Evolutionary conservation across 2,888 invertebrate species (phyloP), one percentile per base, ranked within the genome.

Genomic region (Oasisia sp.): DNA sequence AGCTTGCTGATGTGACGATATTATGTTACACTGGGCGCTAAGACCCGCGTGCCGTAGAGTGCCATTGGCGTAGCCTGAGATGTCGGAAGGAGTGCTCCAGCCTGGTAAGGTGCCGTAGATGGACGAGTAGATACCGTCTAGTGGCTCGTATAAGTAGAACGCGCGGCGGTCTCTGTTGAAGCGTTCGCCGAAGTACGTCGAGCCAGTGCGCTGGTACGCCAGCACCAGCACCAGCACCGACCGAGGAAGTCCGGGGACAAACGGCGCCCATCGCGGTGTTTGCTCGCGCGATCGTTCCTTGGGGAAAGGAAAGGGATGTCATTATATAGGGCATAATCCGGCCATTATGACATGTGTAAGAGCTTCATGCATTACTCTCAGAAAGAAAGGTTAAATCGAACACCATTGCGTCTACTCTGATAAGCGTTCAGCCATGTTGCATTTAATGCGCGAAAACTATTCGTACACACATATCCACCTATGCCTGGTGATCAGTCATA

Each of bases 141-240:
- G 91, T 12, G 93, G 93, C 92, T 93, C 93, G 32, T 91, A 93
- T 91, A 91, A 32, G 91, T 93, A 93, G 90, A 93, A 93, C 9
- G 89, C 92, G 8, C 89, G 92, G 44, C 58, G 92, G 89, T 93
- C 92, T 19, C 32, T 50, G 91, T 93, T 92, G 91, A 93, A 93
- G n/a, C 93, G 27, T 14, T 93, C 56, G 44, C 93, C 93, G 32
- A 93, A 74, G 91, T 93, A 92, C 32, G 92, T 92, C 58, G 92
- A 92, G 19, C 93, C 93, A 50, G 91, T 91, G 7, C 93, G 92
- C 91, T 93, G 92, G 91, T 93, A 93, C 27, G 93, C 90, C 89
- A 93, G 44, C 9, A 93, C 44, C n/a, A n/a, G n/a, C n/a, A n/a
- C n/a, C 14, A 93, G 32, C 50, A 93, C 93, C 91, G 38, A 92